phyloP scores from a whole-genome alignment of 2,113 vertebrate genomes.

The Chaetorhynchus papuensis region DNA sequence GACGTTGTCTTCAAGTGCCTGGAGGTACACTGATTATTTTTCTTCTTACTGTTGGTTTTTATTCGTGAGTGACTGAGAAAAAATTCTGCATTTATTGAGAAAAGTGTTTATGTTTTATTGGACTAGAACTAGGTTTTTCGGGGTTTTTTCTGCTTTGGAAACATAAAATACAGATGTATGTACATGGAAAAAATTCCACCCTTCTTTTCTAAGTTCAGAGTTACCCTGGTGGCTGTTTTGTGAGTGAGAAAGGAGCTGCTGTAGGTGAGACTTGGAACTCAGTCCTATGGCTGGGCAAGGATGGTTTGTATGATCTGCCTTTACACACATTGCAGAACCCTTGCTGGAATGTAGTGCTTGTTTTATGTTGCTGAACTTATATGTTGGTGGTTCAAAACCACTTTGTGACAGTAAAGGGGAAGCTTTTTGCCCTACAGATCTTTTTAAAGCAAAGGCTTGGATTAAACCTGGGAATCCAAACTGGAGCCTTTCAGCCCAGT shows the following conservation, averaged over 20 bases:
- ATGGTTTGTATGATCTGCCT: neutral
- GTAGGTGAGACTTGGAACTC: neutral
- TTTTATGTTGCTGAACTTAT: neutral
- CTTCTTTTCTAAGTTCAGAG: neutral
- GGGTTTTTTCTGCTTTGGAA: neutral
- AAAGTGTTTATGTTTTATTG: neutral
- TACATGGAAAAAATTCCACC: neutral
- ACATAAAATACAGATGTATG: neutral
- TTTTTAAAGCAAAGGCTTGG: neutral
- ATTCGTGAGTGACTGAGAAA: neutral
- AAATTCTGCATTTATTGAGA: neutral
- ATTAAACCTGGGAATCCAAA: neutral
- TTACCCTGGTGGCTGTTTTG: neutral
- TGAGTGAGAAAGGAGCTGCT: neutral
- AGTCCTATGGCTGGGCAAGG: neutral
- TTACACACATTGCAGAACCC: neutral
- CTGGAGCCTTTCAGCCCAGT: neutral
- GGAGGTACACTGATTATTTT: conserved; percentile 68
- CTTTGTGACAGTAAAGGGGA: neutral
- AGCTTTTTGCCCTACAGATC: neutral
- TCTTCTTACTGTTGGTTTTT: neutral
- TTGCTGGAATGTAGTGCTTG: neutral
- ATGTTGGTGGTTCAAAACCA: neutral
- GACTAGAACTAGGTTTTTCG: neutral
- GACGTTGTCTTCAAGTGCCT: conserved; percentile 84